Percentiles rank a stretch among this genome's conserved stretches.
phyloP scores from a whole-genome alignment of 53 echinoderm and acorn worm species.

The Holothuria leucospilota region DNA sequence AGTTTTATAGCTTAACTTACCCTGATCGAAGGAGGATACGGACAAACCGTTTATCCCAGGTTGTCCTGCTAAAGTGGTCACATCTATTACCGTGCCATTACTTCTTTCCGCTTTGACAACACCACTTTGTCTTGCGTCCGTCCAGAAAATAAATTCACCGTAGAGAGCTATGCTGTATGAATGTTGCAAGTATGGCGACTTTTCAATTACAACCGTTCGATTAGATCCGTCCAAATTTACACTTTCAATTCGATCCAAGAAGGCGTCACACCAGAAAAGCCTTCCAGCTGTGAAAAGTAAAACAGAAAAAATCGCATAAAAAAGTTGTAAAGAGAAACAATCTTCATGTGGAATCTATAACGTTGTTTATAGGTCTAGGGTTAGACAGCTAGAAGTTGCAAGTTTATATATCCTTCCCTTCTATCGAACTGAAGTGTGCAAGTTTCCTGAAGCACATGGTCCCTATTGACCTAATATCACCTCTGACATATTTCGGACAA shows the following conservation, averaged over 20 bases:
- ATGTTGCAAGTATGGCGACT: conserved; percentile 1
- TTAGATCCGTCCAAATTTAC: conserved; percentile 31
- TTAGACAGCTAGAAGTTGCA: too few species aligned
- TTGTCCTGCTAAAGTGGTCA: neutral
- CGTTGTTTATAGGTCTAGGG: too few species aligned
- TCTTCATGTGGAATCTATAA: too few species aligned
- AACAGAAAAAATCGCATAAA: neutral
- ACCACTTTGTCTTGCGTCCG: neutral
- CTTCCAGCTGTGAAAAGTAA: conserved; percentile 4
- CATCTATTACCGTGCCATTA: neutral
- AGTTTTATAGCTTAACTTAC: neutral
- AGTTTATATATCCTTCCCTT: too few species aligned
- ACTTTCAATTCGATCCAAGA: conserved; percentile 23
- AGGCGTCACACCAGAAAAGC: conserved; percentile 43
- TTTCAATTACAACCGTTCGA: conserved; percentile 9
- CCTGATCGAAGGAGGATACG: neutral
- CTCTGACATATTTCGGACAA: too few species aligned
- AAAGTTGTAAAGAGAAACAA: too few species aligned
- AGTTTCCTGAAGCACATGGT: too few species aligned
- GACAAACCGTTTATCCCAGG: conserved; percentile 1
- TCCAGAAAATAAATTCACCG: conserved; percentile 20
- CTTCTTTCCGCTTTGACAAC: neutral
- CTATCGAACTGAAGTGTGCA: too few species aligned
- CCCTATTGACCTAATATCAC: too few species aligned
- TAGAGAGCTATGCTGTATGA: conserved; percentile 27